phyloP scores from a whole-genome alignment of 1,140 invertebrate species.

The Saxidomus purpurata region DNA sequence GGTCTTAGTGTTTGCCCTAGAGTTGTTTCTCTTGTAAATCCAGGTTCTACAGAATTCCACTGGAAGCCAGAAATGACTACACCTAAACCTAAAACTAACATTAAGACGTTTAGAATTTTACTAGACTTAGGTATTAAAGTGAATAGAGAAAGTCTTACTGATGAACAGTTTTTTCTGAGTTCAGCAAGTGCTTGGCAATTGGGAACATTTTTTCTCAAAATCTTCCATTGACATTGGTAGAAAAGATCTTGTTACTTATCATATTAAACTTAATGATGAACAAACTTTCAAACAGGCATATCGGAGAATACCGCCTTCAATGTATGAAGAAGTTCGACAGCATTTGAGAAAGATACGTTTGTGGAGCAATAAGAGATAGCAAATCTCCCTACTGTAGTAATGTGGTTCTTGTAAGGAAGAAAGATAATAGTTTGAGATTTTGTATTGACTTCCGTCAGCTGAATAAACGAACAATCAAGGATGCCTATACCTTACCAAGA shows the following conservation, averaged over 20 bases:
- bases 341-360: conserved; percentile 19
- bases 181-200: conserved; percentile 2
- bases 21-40: neutral
- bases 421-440: conserved; percentile 6
- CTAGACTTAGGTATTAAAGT: conserved; percentile 20
- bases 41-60: neutral
- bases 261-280: conserved; percentile 1
- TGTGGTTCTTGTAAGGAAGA: conserved; percentile 47
- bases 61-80: neutral
- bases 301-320: conserved; percentile 2
- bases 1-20: conserved; percentile 24
- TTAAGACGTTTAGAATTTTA: neutral
- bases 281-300: conserved; percentile 24
- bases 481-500: conserved; percentile 15
- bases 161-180: neutral
- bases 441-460: conserved; percentile 22
- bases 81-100: neutral
- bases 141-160: neutral
- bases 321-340: conserved; percentile 38
- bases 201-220: conserved; percentile 28
- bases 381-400: conserved; percentile 13
- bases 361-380: no score
- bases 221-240: conserved; percentile 11
- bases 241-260: conserved; percentile 2
- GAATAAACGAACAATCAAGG: neutral